Conservation (phyloP, 2,888 invertebrate species). For the Aradus depressus region DNA sequence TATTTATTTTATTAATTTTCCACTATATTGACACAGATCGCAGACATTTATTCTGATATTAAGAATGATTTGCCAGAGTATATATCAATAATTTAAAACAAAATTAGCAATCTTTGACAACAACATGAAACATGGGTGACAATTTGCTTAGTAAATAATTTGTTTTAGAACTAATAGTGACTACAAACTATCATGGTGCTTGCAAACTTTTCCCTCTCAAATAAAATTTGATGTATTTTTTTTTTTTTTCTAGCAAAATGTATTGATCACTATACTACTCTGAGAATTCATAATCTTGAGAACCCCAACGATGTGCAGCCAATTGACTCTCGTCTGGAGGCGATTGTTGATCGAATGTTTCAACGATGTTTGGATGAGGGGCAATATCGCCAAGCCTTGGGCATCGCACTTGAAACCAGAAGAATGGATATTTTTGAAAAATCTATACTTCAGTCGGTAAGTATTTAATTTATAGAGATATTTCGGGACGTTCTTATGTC, state of each 20-base stretch:
- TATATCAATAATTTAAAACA: no score
- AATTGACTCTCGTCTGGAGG: constrained; percentile 75
- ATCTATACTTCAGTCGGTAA: constrained; percentile 71
- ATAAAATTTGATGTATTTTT: constrained; percentile 9
- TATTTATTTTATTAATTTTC: no score
- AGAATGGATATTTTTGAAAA: constrained; percentile 94
- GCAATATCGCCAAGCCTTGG: constrained; percentile 90
- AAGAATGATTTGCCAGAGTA: no score
- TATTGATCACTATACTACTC: constrained; percentile 91
- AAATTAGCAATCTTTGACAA: no score
- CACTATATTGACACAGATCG: no score
- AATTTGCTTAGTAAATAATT: background rate
- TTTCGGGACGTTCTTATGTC: background rate
- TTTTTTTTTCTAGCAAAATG: constrained; percentile 62
- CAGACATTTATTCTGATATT: no score
- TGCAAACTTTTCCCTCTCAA: background rate
- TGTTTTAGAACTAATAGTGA: background rate
- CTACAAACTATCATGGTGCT: background rate
- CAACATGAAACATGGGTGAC: background rate
- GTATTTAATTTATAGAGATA: constrained; percentile 21
- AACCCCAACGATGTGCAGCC: constrained; percentile 47
- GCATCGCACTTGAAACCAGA: constrained; percentile 89
- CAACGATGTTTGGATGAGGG: constrained; percentile 88
- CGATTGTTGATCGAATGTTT: constrained; percentile 95
- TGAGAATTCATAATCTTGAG: constrained; percentile 60